These are phyloP conservation scores for Spea bombifrons DNA, from an alignment of 2,113 vertebrate genomes.

Conservation along the genomic window DNA sequence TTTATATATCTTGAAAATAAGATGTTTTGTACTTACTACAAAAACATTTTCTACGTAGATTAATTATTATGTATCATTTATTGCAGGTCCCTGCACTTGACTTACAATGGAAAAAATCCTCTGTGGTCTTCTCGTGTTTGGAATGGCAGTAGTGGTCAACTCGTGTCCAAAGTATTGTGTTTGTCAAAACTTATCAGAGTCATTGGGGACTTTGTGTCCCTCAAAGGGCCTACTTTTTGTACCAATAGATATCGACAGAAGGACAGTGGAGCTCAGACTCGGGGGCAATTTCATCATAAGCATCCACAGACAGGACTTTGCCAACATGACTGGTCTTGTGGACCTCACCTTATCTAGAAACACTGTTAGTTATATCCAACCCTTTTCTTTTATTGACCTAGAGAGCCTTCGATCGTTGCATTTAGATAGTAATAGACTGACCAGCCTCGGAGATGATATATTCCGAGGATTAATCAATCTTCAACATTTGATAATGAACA, in stretches of 20 bases:
- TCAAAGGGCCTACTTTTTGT: slow-evolving; percentile 96
- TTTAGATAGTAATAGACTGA: slow-evolving; percentile 88
- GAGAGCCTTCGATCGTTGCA: slow-evolving; percentile 93
- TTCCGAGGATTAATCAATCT: slow-evolving; percentile 89
- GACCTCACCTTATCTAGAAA: slow-evolving; percentile 94
- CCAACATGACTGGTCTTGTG: slow-evolving; percentile 95
- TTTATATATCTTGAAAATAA: not conserved
- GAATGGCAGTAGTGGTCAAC: slow-evolving; percentile 80
- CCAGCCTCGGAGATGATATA: slow-evolving; percentile 85
- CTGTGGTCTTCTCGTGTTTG: slow-evolving; percentile 88
- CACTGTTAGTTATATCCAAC: slow-evolving; percentile 91
- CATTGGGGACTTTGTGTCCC: slow-evolving; percentile 93
- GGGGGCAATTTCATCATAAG: slow-evolving; percentile 96
- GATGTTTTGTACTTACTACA: not conserved
- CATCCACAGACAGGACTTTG: slow-evolving; percentile 88
- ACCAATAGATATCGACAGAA: slow-evolving; percentile 86
- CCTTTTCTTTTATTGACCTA: slow-evolving; percentile 90
- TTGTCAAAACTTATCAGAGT: slow-evolving; percentile 97
- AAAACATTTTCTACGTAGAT: not conserved
- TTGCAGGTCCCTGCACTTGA: slow-evolving; percentile 73
- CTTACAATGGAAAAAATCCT: slow-evolving; percentile 96
- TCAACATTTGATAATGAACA: slow-evolving; percentile 95
- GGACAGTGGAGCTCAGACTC: slow-evolving; percentile 92
- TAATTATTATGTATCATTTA: slow-evolving; percentile 42
- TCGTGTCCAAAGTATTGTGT: slow-evolving; percentile 97